Evolutionary conservation across 1,140 invertebrate species (phyloP).

Genomic region (Megathymus violae): DNA sequence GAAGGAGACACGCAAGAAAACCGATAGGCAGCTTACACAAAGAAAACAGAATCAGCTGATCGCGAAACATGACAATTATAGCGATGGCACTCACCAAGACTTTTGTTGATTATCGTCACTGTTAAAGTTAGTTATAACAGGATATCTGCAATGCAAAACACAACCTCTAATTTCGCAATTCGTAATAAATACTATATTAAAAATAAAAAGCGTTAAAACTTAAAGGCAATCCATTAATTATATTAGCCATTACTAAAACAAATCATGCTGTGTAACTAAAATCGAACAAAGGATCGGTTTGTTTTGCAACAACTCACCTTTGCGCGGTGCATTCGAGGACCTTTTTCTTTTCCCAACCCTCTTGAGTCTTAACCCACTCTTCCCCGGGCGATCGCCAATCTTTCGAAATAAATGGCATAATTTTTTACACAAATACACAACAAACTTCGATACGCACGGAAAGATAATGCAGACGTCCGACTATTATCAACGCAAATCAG

Average conservation of each 20-base stretch:
- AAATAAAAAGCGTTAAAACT: constrained; percentile 40
- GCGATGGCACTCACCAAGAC: constrained; percentile 63
- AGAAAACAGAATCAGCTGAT: constrained; percentile 78
- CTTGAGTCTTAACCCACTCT: constrained; percentile 98
- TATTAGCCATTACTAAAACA: constrained; percentile 60
- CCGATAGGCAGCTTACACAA: constrained; percentile 66
- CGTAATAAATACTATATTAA: too few species aligned
- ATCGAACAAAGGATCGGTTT: constrained; percentile 84
- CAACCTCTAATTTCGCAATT: constrained; percentile 50
- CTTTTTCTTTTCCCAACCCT: constrained; percentile 98
- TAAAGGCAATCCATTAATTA: constrained; percentile 42
- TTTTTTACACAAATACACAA: constrained; percentile 66
- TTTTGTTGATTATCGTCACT: constrained; percentile 68
- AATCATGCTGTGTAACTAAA: constrained; percentile 55
- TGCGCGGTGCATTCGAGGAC: constrained; percentile 91
- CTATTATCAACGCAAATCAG: constrained; percentile 36
- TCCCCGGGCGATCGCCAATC: constrained; percentile 98
- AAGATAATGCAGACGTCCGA: constrained; percentile 41
- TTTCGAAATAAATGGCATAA: constrained; percentile 97
- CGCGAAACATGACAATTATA: constrained; percentile 38
- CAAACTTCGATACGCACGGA: constrained; percentile 50
- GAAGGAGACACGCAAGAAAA: constrained; percentile 56
- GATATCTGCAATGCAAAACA: constrained; percentile 79
- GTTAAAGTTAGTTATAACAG: constrained; percentile 80
- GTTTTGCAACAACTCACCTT: constrained; percentile 81